phyloP scores from a whole-genome alignment of 2,113 vertebrate genomes.

The Onychorhynchus coronatus region DNA sequence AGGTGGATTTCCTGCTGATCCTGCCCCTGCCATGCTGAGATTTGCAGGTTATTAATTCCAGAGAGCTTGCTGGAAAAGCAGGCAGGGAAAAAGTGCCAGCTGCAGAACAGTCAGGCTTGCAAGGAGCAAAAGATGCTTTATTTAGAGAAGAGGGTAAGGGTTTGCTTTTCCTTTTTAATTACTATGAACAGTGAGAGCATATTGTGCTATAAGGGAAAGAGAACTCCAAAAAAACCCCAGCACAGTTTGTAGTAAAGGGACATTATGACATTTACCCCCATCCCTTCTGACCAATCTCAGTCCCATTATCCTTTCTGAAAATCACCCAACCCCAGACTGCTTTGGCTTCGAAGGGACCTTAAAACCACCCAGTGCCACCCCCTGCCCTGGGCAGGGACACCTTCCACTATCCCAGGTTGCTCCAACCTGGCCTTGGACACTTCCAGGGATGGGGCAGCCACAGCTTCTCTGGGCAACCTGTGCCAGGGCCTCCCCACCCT shows the following conservation, averaged over 20 bases:
- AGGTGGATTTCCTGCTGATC: neutral
- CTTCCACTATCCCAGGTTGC: accelerated
- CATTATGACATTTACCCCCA: accelerated
- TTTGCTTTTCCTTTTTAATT: neutral
- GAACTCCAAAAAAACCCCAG: neutral
- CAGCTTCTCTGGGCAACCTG: neutral
- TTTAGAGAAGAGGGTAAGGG: neutral
- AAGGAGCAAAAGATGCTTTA: neutral
- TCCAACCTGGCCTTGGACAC: neutral
- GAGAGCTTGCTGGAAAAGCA: neutral
- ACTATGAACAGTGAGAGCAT: neutral
- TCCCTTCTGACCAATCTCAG: neutral
- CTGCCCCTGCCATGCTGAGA: neutral
- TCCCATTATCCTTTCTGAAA: neutral
- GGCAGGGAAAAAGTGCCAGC: neutral
- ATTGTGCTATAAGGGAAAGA: accelerated
- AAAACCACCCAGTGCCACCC: neutral
- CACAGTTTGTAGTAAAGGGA: neutral
- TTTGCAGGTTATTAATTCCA: neutral
- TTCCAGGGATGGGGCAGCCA: neutral
- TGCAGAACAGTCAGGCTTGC: neutral
- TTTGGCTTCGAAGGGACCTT: neutral
- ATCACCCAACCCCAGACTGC: neutral
- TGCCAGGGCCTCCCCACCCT: neutral
- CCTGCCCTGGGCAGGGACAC: neutral